Evolutionary conservation across 2,797 vertebrate species (phyloP), one percentile per base, ranked within the genome.

Genomic region (Botia kubotai): DNA sequence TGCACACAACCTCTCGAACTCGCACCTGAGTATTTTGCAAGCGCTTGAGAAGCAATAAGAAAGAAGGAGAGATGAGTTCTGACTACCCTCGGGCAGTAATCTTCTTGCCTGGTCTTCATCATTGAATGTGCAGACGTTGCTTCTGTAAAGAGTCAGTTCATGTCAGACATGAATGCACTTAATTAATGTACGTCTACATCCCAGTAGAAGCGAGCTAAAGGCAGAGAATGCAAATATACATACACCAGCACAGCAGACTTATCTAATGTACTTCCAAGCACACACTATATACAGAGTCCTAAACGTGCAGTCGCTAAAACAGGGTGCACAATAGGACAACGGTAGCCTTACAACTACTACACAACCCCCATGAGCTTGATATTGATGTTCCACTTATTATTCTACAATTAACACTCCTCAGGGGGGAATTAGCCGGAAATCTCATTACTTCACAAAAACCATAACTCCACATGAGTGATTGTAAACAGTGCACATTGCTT

Each of bases 121-220:
- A 84, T 48, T 84, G 74, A 78, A 48, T 36, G 75, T 77, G 75
- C 77, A 86, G 84, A 82, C 77, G 63, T 75, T 79, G 62, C 79
- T 69, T 83, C 43, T 66, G 53, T 57, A 81, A 79, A 81, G 82
- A 70, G 78, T 63, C 60, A 63, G 60, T 26, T 63, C 26, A 60
- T n/a, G 83, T 81, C 84, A 86, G 76, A 85, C 84, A 82, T 77
- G 57, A 83, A 72, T 81, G 72, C 78, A 69, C 72, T 87, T 78
- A 81, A 82, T 88, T 86, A 86, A 85, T 75, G 71, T 81, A 62
- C 68, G 70, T 57, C 82, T 55, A 50, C 67, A 55, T 80, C 55
- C 60, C 13, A 8, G 67, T 29, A 76, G 67, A 29, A 66, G 48
- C 29, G 48, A 43, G 74, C 73, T 57, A 43, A 77, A 67, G 67